Conservation (phyloP, 2,888 invertebrate species). For the Tillus elongatus region DNA sequence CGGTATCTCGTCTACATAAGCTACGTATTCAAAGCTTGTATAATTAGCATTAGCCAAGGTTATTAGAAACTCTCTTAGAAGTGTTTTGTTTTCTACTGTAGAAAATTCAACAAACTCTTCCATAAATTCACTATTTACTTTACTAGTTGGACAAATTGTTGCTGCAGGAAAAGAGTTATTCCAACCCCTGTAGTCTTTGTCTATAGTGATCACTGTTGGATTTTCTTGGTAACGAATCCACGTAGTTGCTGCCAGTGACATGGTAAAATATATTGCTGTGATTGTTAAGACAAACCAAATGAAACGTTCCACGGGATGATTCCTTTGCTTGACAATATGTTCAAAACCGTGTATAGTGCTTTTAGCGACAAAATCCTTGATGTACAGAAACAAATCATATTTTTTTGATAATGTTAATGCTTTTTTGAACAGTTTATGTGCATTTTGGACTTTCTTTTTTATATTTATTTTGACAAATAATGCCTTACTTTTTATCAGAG, state of each 20-base stretch:
- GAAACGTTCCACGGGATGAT: slow-evolving; percentile 29
- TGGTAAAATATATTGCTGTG: slow-evolving; percentile 29
- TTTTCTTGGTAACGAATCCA: slow-evolving; percentile 58
- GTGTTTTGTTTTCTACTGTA: slow-evolving; percentile 40
- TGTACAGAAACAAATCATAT: too few species aligned
- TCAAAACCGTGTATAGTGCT: slow-evolving; percentile 35
- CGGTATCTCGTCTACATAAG: slow-evolving; percentile 43
- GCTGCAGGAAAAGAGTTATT: slow-evolving; percentile 60
- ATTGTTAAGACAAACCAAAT: slow-evolving; percentile 31
- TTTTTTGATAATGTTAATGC: too few species aligned
- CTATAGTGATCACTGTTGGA: slow-evolving; percentile 65
- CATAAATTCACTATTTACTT: slow-evolving; percentile 47
- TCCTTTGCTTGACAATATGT: slow-evolving; percentile 27
- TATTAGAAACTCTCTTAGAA: slow-evolving; percentile 45
- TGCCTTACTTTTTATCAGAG: too few species aligned
- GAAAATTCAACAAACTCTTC: slow-evolving; percentile 40
- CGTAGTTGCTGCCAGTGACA: slow-evolving; percentile 46
- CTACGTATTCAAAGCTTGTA: slow-evolving; percentile 48
- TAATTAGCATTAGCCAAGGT: slow-evolving; percentile 50
- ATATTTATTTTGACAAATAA: too few species aligned
- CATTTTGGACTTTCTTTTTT: too few species aligned
- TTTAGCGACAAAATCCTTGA: slow-evolving; percentile 25
- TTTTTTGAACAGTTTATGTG: too few species aligned
- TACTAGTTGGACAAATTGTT: slow-evolving; percentile 53
- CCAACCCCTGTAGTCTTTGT: slow-evolving; percentile 61